Base-by-base conservation (phyloP, 2,113 vertebrate genomes). In the Holacanthus passer region DNA sequence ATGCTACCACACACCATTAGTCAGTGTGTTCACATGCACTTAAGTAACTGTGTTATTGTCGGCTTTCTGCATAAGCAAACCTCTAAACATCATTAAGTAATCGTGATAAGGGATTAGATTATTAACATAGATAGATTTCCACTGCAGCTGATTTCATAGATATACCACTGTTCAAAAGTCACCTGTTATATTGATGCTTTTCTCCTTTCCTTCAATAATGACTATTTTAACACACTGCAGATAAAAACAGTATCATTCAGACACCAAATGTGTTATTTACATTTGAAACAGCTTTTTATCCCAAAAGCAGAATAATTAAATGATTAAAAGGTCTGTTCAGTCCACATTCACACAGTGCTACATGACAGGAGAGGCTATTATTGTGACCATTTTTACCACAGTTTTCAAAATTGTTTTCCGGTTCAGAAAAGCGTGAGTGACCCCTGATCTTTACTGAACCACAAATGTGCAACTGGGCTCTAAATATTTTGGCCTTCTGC, bases 11-110 rank as follows among this genome's bases (percentile, higher is more conserved):
- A 59, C 11, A 47, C 0, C 27, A 50, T 66, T 27, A 59, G 43
- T 71, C 17, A 17, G n/a, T 65, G 19, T 52, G 29, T 50, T 63
- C 60, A 68, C 48, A 32, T 43, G n/a, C 52, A 52, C 32, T 71
- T 29, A 39, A n/a, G n/a, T 19, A n/a, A 65, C 24, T 1, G n/a
- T 9, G 17, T 20, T 52, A 60, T 55, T 24, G 11, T 35, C 59
- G 35, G 37, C 24, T 12, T 47, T 65, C 59, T 45, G 72, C 27
- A 52, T 19, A 22, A 72, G 20, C 9, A 27, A 1, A 52, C 47
- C 14, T 72, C 7, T 22, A 14, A 35, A 68, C 22, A 48, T 50
- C 5, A 12, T 24, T 11, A 37, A 24, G 13, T 37, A 10, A 48
- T 50, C 16, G 1, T 37, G 1, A 37, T 37, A 3, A 27, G 16